Evolutionary conservation across 1,140 invertebrate species (phyloP), one percentile per base, ranked within the genome.

Genomic region (Ylistrum balloti): DNA sequence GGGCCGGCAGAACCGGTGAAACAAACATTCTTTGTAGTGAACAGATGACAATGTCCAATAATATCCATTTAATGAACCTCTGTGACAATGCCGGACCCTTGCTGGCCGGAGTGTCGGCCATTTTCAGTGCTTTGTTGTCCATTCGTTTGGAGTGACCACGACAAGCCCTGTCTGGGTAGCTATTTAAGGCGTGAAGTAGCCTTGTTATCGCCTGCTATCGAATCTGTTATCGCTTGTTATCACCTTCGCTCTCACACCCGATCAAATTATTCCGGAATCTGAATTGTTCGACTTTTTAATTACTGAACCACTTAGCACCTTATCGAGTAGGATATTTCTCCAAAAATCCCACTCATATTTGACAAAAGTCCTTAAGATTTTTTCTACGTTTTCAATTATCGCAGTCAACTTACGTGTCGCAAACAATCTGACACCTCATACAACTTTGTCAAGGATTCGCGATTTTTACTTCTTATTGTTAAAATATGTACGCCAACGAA

Each of bases 261-360:
- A 28, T 11, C n/a, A 74, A 74, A 28, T 74, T 28, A 74, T 74
- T 74, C 56, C 56, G 56, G 56, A 74, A 74, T 74, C n/a, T 17
- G n/a, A n/a, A 74, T 74, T 74, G 56, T 74, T n/a, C n/a, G 56
- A 74, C n/a, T 74, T 74, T 74, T 74, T 74, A 74, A 74, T 74
- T 74, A 74, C 28, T 74, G n/a, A 5, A 74, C 56, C 56, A 74
- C 56, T 74, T 74, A 74, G n/a, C 56, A 74, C 56, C 56, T 74
- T 74, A 74, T 74, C n/a, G 28, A 74, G 56, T n/a, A 28, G 56
- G 56, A 9, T 1, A 28, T 74, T 74, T 1, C 22, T 74, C 56
- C 0, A n/a, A 5, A 74, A 74, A 28, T 22, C 9, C 22, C 56
- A 28, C 56, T 74, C 56, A 74, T 5, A 74, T 28, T 74, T 74